These are phyloP conservation scores for Nebria ingens DNA, from an alignment of 1,140 invertebrate genomes.

Conservation along the genomic window DNA sequence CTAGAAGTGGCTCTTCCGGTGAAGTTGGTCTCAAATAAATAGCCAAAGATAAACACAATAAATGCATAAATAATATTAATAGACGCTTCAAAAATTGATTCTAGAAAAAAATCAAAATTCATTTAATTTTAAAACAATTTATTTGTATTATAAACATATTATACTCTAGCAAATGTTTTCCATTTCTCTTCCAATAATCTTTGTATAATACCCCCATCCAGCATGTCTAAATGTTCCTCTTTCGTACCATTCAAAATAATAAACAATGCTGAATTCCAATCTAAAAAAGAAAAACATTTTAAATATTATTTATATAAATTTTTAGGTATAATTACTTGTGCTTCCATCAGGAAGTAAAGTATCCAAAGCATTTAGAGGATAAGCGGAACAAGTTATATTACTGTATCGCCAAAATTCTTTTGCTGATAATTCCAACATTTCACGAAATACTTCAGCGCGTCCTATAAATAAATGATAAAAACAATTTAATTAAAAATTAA, in stretches of 20 bases:
- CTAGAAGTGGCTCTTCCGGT: slow-evolving; percentile 40
- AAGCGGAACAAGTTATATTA: slow-evolving; percentile 97
- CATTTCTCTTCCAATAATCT: slow-evolving; percentile 96
- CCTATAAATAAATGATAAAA: slow-evolving; percentile 41
- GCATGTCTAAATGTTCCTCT: slow-evolving; percentile 96
- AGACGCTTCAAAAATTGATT: slow-evolving; percentile 87
- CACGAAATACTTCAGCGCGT: slow-evolving; percentile 88
- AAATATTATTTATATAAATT: slow-evolving; percentile 3
- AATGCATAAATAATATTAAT: slow-evolving; percentile 74
- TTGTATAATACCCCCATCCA: slow-evolving; percentile 96
- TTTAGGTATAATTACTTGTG: slow-evolving; percentile 62
- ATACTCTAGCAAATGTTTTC: slow-evolving; percentile 93
- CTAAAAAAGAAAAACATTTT: slow-evolving; percentile 41
- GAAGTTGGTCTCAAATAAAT: slow-evolving; percentile 77
- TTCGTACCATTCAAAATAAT: slow-evolving; percentile 96
- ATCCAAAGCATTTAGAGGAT: slow-evolving; percentile 91
- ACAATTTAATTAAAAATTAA: no score
- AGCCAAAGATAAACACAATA: slow-evolving; percentile 78
- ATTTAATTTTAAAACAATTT: background rate
- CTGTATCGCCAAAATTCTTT: slow-evolving; percentile 98
- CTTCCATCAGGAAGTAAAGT: slow-evolving; percentile 87
- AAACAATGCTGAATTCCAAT: slow-evolving; percentile 97
- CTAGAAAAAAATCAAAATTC: slow-evolving; percentile 38
- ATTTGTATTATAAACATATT: slow-evolving; percentile 4
- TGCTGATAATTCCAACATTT: slow-evolving; percentile 94